Conservation (phyloP, 2,888 invertebrate genomes). For the Gymnosoma rotundatum region DNA sequence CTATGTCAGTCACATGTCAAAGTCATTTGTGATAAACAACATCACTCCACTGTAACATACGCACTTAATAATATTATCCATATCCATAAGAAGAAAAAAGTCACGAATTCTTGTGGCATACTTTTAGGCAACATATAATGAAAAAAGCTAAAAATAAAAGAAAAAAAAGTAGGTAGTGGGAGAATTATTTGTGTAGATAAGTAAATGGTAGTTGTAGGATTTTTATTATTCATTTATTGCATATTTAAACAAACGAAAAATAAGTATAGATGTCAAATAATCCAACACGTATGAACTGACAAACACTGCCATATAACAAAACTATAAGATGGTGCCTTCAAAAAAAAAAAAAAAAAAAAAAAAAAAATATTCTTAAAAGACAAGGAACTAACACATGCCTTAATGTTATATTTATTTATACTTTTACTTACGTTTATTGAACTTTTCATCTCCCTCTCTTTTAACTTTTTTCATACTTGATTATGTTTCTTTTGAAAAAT, state of each 20-base stretch:
- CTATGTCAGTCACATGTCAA: slow-evolving; percentile 63
- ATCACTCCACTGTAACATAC: slow-evolving; percentile 9
- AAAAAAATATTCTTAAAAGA: not conserved
- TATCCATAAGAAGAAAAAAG: slow-evolving; percentile 7
- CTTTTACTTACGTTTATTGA: slow-evolving; percentile 36
- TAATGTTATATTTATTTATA: slow-evolving; percentile 33
- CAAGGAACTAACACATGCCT: slow-evolving; percentile 2
- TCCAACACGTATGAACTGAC: slow-evolving; percentile 56
- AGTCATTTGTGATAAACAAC: slow-evolving; percentile 49
- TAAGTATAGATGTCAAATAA: slow-evolving; percentile 65
- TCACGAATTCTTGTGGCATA: slow-evolving; percentile 57
- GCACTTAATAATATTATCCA: slow-evolving; percentile 1
- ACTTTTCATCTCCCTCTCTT: slow-evolving; percentile 14
- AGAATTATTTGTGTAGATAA: not conserved
- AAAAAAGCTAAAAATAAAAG: not conserved
- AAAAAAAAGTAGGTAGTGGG: not conserved
- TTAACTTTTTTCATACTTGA: not conserved
- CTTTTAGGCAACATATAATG: slow-evolving; percentile 24
- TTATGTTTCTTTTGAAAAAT: slow-evolving; percentile 3
- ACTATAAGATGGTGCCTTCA: slow-evolving; percentile 16
- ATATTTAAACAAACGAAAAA: slow-evolving; percentile 12
- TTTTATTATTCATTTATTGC: slow-evolving; percentile 46
- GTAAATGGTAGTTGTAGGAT: slow-evolving; percentile 24
- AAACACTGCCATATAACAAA: slow-evolving; percentile 42
- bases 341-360: not conserved